Conservation (phyloP, 2,888 invertebrate species). For the Neoascia interrupta region DNA sequence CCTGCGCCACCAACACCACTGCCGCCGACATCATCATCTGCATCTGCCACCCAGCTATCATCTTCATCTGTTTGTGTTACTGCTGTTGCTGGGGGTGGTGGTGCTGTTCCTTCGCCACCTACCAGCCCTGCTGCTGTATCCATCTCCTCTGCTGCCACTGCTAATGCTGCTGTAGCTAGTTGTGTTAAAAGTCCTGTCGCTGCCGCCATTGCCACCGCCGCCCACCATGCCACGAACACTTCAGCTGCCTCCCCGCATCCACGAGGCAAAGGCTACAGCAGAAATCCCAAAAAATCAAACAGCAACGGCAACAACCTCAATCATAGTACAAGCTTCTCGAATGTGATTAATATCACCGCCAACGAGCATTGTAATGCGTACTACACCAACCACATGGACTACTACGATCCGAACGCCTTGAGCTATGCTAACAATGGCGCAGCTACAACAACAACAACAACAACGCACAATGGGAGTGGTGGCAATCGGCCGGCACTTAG, state of each 20-base stretch:
- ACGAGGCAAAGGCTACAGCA: slow-evolving; percentile 22
- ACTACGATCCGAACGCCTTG: slow-evolving; percentile 47
- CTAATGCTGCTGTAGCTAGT: slow-evolving; percentile 31
- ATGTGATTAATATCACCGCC: slow-evolving; percentile 58
- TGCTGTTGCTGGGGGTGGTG: slow-evolving; percentile 56
- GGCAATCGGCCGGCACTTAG: slow-evolving; percentile 70
- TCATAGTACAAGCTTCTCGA: slow-evolving; percentile 58
- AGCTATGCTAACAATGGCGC: slow-evolving; percentile 9
- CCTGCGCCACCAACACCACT: slow-evolving; percentile 8
- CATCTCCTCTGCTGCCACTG: slow-evolving; percentile 16
- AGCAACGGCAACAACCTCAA: slow-evolving; percentile 50
- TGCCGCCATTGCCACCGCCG: slow-evolving; percentile 58
- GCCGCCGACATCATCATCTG: slow-evolving; percentile 44
- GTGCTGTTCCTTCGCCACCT: slow-evolving; percentile 43
- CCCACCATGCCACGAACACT: slow-evolving; percentile 28
- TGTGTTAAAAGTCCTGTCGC: slow-evolving; percentile 43
- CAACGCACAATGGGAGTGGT: slow-evolving; percentile 67
- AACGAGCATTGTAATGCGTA: slow-evolving; percentile 59
- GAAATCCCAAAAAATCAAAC: slow-evolving; percentile 29
- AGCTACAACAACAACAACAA: slow-evolving; percentile 1
- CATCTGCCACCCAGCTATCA: slow-evolving; percentile 51
- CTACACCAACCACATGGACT: slow-evolving; percentile 54
- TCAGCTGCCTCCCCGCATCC: slow-evolving; percentile 27
- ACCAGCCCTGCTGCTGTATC: slow-evolving; percentile 63
- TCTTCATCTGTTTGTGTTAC: slow-evolving; percentile 61